phyloP scores from a whole-genome alignment of 2,113 vertebrate species.

The Myanophis thanlyinensis region DNA sequence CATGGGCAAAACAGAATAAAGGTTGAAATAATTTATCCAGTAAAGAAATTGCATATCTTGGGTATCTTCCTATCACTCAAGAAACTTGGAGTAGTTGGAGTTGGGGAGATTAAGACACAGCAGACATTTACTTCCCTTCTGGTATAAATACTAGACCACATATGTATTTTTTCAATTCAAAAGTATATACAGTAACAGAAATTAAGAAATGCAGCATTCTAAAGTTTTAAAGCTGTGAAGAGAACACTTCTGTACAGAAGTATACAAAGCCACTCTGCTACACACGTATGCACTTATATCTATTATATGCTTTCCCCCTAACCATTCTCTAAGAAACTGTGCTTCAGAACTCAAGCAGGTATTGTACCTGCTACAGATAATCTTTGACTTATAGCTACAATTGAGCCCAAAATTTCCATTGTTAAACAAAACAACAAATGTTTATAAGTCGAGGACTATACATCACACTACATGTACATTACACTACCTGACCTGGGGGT shows the following conservation, averaged over 20 bases:
- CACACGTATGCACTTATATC: neutral
- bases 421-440: neutral
- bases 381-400: neutral
- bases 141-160: neutral
- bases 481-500: neutral
- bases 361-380: neutral
- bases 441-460: neutral
- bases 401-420: neutral
- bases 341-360: neutral
- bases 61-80: neutral
- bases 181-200: neutral
- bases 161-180: neutral
- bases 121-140: neutral
- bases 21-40: neutral
- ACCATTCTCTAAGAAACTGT: neutral
- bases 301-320: neutral
- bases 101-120: neutral
- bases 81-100: neutral
- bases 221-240: neutral
- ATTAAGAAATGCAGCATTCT: neutral
- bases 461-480: neutral
- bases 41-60: neutral
- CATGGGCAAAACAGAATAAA: neutral
- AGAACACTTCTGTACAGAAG: neutral
- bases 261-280: neutral